Evolutionary conservation across 2,797 vertebrate genomes (phyloP).

Genomic region (Peromyscus nudipes): DNA sequence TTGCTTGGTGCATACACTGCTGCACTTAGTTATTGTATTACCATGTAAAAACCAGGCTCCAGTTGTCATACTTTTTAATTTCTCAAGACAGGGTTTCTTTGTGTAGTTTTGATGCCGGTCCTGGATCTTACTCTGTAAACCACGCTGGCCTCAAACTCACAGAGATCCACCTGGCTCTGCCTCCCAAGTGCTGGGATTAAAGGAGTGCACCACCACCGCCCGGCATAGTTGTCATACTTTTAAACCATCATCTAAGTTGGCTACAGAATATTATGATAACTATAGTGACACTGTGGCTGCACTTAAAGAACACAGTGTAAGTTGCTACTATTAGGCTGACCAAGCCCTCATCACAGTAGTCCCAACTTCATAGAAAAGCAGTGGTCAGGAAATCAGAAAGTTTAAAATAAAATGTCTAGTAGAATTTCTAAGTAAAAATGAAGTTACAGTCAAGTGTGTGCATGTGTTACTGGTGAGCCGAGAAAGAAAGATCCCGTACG

Average conservation of each 20-base stretch:
- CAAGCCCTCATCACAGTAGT: background rate
- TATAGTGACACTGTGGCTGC: background rate
- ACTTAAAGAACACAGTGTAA: background rate
- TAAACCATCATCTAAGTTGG: background rate
- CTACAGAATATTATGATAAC: background rate
- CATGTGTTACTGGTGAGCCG: background rate
- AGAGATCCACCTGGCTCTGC: no score
- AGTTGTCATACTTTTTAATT: background rate
- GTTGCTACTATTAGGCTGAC: background rate
- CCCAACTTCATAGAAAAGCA: background rate
- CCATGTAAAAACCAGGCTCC: background rate
- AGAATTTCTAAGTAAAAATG: constrained; percentile 14
- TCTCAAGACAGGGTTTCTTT: no score
- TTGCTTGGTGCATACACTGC: background rate
- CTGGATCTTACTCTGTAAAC: no score
- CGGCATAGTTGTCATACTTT: background rate
- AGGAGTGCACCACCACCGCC: no score
- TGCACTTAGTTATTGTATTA: background rate
- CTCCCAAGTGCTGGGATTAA: no score
- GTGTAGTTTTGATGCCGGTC: no score
- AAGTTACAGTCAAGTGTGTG: background rate
- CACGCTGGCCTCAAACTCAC: no score
- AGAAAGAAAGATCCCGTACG: background rate
- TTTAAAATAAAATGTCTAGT: background rate
- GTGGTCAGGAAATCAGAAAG: background rate